Evolutionary conservation across 2,888 invertebrate genomes (phyloP).

Genomic region (Esperia sulphurella): DNA sequence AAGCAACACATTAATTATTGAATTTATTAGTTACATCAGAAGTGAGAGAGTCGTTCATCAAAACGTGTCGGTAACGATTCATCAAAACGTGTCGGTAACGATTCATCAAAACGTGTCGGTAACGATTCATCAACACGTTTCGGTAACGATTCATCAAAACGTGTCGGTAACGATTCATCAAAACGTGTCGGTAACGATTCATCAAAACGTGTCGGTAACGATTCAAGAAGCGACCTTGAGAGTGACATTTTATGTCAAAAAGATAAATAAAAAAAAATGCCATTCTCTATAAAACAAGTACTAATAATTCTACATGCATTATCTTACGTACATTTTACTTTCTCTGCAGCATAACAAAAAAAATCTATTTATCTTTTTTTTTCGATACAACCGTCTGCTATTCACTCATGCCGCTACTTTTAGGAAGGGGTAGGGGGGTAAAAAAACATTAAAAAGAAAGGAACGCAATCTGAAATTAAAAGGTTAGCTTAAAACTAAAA

Average conservation of each 20-base stretch:
- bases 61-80: no score
- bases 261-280: slow-evolving; percentile 33
- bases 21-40: no score
- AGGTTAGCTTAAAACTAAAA: slow-evolving; percentile 29
- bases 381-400: slow-evolving; percentile 16
- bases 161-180: no score
- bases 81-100: no score
- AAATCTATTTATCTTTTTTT: slow-evolving; percentile 10
- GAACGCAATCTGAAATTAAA: slow-evolving; percentile 47
- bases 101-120: no score
- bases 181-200: no score
- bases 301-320: slow-evolving; percentile 17
- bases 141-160: no score
- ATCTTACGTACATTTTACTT: slow-evolving; percentile 70
- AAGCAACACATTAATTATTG: no score
- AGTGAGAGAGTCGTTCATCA: no score
- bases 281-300: slow-evolving; percentile 33
- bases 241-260: slow-evolving; percentile 26
- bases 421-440: slow-evolving; percentile 19
- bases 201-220: not conserved
- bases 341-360: slow-evolving; percentile 63
- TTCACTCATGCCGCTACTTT: slow-evolving; percentile 45
- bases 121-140: no score
- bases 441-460: slow-evolving; percentile 31
- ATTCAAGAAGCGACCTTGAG: slow-evolving; percentile 21